phyloP scores from a whole-genome alignment of 2,888 invertebrate genomes.

The Mimumesa dahlbomi region DNA sequence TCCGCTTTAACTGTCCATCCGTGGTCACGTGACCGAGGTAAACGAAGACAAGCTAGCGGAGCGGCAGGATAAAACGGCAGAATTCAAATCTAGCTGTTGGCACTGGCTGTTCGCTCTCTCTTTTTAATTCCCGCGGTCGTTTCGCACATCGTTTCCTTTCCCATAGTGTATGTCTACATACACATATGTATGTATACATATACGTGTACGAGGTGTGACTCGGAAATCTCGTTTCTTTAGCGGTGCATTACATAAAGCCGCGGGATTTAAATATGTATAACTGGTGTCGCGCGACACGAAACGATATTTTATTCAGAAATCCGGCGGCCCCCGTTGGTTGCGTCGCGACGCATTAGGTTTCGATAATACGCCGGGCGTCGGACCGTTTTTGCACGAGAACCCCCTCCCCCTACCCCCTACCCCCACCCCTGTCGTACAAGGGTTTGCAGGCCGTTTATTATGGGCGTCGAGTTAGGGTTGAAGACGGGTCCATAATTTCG shows the following conservation, averaged over 20 bases:
- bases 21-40: too few relatives aligned
- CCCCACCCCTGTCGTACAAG: too few relatives aligned
- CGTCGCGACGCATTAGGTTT: conserved; percentile 49
- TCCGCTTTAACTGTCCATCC: too few relatives aligned
- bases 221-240: conserved; percentile 41
- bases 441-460: conserved; percentile 34
- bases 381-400: conserved; percentile 18
- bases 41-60: conserved; percentile 6
- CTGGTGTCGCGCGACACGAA: conserved; percentile 14
- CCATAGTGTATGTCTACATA: too few relatives aligned
- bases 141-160: conserved; percentile 15
- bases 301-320: conserved; percentile 62
- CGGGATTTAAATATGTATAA: conserved; percentile 57
- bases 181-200: too few relatives aligned
- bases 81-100: conserved; percentile 15
- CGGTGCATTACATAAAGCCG: conserved; percentile 32
- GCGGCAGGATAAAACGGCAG: conserved; percentile 8
- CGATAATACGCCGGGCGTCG: conserved; percentile 46
- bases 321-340: conserved; percentile 6
- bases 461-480: conserved; percentile 9
- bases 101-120: too few relatives aligned
- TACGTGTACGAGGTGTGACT: neutral
- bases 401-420: too few relatives aligned
- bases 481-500: conserved; percentile 31
- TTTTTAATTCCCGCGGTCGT: conserved; percentile 8